These are phyloP conservation scores for Knipowitschia caucasica DNA, from an alignment of 2,797 vertebrate species.

Conservation along the genomic window DNA sequence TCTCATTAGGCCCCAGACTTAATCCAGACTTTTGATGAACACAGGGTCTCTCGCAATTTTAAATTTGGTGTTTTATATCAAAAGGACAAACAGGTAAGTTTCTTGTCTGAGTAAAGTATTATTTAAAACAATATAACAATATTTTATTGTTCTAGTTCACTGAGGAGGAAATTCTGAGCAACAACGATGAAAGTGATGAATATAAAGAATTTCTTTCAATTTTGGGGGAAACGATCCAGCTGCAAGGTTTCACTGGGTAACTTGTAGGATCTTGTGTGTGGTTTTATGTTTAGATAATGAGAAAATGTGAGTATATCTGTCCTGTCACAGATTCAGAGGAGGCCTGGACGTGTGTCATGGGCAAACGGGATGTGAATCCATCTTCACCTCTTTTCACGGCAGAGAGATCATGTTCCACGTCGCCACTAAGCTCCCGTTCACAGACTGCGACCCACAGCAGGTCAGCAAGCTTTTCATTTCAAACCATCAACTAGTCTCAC, in stretches of 20 bases:
- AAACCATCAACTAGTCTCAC: background rate
- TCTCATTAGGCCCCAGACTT: constrained; percentile 75
- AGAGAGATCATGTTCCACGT: constrained; percentile 94
- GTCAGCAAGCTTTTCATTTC: constrained; percentile 51
- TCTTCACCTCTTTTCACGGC: constrained; percentile 86
- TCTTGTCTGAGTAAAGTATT: constrained; percentile 1
- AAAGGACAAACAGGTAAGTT: constrained; percentile 73
- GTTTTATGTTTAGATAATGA: background rate
- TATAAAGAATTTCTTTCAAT: constrained; percentile 77
- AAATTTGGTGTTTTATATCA: constrained; percentile 82
- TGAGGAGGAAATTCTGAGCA: constrained; percentile 78
- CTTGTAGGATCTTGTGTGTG: background rate
- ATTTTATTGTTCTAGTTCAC: constrained; percentile 64
- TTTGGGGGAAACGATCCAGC: constrained; percentile 70
- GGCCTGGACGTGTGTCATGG: constrained; percentile 88
- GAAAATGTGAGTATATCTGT: background rate
- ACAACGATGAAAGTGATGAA: constrained; percentile 74
- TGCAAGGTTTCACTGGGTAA: constrained; percentile 76
- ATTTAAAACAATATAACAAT: too few relatives aligned
- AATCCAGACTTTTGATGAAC: constrained; percentile 79
- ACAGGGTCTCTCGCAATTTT: constrained; percentile 78
- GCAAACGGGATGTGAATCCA: constrained; percentile 86
- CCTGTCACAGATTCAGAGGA: constrained; percentile 82
- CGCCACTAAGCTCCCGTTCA: constrained; percentile 88
- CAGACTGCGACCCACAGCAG: constrained; percentile 89